These are phyloP conservation scores for Eugnorisma glareosa DNA, from an alignment of 2,888 invertebrate species.

Conservation along the genomic window DNA sequence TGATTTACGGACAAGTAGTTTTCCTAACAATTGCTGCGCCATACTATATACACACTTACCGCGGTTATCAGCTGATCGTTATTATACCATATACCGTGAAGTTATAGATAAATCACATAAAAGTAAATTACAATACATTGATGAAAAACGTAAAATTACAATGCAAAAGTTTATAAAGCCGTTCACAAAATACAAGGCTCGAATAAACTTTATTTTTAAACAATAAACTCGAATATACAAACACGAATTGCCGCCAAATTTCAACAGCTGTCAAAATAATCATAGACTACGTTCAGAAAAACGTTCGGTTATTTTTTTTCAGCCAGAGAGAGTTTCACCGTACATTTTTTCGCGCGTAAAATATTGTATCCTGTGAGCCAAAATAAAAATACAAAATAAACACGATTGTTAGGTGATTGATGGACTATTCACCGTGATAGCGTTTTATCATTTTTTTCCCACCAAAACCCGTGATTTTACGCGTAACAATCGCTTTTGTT, in stretches of 20 bases:
- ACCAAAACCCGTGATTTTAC: conserved; percentile 53
- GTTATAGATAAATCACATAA: not conserved
- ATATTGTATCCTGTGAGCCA: conserved; percentile 43
- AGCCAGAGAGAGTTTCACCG: conserved; percentile 13
- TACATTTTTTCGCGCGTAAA: conserved; percentile 47
- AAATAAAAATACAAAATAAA: conserved; percentile 54
- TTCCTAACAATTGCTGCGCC: not conserved
- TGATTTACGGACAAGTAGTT: not conserved
- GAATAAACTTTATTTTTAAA: conserved; percentile 11
- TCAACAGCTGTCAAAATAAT: conserved; percentile 60
- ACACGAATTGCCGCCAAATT: conserved; percentile 32
- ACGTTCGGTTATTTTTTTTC: conserved; percentile 2
- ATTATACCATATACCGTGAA: not conserved
- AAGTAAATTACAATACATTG: not conserved
- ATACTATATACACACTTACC: not conserved
- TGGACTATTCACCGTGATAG: conserved; percentile 58
- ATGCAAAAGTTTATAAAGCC: not conserved
- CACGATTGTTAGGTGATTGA: conserved; percentile 64
- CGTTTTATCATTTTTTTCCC: conserved; percentile 62
- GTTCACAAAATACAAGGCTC: not conserved
- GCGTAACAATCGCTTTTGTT: conserved; percentile 62
- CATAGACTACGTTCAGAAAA: conserved; percentile 45
- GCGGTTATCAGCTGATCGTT: not conserved
- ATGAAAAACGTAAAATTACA: no score
- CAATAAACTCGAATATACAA: conserved; percentile 17